Evolutionary conservation across 2,797 vertebrate species (phyloP), one percentile per base, ranked within the genome.

Genomic region (Hypotaenidia philippensis): DNA sequence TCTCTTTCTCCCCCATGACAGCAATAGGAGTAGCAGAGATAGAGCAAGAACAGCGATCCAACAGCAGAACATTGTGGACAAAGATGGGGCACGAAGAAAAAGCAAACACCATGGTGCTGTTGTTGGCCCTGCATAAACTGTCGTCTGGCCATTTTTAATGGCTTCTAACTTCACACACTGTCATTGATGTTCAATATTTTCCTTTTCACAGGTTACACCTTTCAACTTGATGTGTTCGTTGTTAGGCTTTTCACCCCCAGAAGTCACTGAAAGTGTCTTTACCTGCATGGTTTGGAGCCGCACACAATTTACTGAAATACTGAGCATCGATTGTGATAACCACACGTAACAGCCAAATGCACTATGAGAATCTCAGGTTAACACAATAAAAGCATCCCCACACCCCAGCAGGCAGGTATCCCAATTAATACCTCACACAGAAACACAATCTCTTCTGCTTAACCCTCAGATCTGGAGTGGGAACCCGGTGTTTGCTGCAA

Each of bases 391-490:
- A 94, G 44, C 79, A 77, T 74, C 49, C 44, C 83, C 49, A 32
- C 3, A 7, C 49, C 91, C 78, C 8, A 7, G 82, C 78, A 74
- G 84, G 41, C 75, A 87, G 66, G 78, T 89, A 87, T 85, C 75
- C 82, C 71, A 85, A 89, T 92, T 89, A 93, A 92, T 64, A 52
- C 68, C 44, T 89, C 22, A 36, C 49, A 85, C 15, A 87, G 75
- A 83, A 89, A 60, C 53, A 71, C 34, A 72, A 78, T 36, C 49
- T 74, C 32, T 85, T 80, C 78, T 60, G 36, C 31, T 74, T 75
- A 83, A 56, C 75, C 47, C 41, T 75, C 66, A 47, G 31, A 36
- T 79, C 50, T 29, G 44, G 52, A 95, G 38, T 6, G 32, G 31
- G 32, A 84, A 52, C 34, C 25, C 63, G 64, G n/a, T 6, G n/a